These are phyloP conservation scores for Diplogasteroides magnus DNA, from an alignment of 1,140 invertebrate genomes.

Conservation along the genomic window DNA sequence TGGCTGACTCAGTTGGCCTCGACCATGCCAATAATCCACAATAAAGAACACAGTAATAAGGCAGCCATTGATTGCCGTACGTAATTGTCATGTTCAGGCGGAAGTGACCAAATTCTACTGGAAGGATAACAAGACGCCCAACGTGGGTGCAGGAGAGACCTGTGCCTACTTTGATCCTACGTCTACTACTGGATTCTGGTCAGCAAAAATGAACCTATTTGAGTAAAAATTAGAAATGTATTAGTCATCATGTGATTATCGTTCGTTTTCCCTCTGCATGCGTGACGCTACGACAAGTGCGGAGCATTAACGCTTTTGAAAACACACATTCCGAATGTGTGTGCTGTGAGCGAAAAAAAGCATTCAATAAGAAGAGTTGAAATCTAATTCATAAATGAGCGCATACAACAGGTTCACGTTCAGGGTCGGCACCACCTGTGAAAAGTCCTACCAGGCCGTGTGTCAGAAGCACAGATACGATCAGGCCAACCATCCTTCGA, in stretches of 20 bases:
- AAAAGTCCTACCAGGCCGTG: constrained; percentile 6
- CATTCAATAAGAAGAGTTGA: neutral
- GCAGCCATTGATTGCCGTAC: neutral
- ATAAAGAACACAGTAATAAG: neutral
- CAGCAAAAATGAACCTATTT: too few species aligned
- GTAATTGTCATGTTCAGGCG: constrained; percentile 1
- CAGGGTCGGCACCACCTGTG: constrained; percentile 21
- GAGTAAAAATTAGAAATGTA: too few species aligned
- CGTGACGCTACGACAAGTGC: too few species aligned
- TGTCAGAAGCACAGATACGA: constrained; percentile 35
- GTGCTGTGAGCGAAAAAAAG: too few species aligned
- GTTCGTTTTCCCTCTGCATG: too few species aligned
- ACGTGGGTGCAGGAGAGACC: constrained; percentile 8
- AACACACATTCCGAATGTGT: too few species aligned
- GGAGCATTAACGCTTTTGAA: too few species aligned
- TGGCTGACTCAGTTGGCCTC: too few species aligned
- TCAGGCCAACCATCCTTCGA: constrained; percentile 4
- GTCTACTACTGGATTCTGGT: neutral
- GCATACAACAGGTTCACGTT: too few species aligned
- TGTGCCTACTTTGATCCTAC: constrained; percentile 19
- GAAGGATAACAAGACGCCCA: neutral
- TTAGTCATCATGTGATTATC: too few species aligned
- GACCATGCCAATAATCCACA: constrained; percentile 4
- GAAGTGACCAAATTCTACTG: constrained; percentile 17
- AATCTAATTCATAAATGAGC: too few species aligned